Percentiles rank a stretch among this genome's conserved stretches.
These are phyloP conservation scores for Pangasianodon gigas DNA, from an alignment of 2,113 vertebrate genomes.

Conservation along the genomic window DNA sequence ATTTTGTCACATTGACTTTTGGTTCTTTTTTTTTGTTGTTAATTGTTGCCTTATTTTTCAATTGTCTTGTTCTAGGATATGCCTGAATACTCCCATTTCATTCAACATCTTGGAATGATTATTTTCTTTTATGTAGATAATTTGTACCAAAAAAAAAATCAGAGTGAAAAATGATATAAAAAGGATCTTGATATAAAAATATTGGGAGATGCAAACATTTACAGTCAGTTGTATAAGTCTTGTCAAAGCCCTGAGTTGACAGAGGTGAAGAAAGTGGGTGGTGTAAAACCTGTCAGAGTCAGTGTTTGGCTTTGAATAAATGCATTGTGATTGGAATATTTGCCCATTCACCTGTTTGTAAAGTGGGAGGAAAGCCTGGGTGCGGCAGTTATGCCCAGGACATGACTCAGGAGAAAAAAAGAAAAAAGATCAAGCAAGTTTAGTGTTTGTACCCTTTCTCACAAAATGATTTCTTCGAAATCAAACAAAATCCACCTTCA, in stretches of 20 bases:
- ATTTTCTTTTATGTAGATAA: neutral
- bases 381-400: neutral
- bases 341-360: slow-evolving; percentile 17
- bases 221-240: neutral
- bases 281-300: slow-evolving; percentile 15
- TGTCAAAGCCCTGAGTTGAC: neutral
- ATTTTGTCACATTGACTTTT: neutral
- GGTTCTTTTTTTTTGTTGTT: neutral
- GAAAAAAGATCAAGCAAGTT: neutral
- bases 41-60: neutral
- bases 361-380: slow-evolving; percentile 37
- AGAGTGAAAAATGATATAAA: neutral
- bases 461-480: neutral
- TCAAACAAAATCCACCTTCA: neutral
- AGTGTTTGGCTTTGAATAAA: neutral
- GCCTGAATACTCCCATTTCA: neutral
- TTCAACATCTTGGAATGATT: neutral
- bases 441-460: neutral
- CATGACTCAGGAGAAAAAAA: slow-evolving; percentile 13
- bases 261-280: slow-evolving; percentile 1
- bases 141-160: neutral
- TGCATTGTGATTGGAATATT: neutral
- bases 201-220: neutral
- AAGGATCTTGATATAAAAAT: neutral
- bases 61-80: neutral